Base-by-base conservation (phyloP, 2,797 vertebrate genomes). In the Oreochromis mossambicus region DNA sequence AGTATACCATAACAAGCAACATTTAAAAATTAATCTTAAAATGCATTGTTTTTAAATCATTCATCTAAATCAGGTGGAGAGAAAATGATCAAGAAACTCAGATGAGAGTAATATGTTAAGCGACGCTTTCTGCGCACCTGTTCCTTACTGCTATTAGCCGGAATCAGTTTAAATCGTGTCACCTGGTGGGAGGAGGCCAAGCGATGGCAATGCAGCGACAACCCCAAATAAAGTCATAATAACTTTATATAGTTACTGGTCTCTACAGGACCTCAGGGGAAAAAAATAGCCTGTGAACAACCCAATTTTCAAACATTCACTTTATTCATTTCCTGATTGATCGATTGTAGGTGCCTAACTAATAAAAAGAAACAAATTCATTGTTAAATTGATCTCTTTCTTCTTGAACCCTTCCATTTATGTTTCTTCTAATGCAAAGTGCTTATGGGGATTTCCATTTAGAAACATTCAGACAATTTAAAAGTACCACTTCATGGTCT, bases 141-240 rank as follows among this genome's bases (percentile, higher is more conserved):
- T 66, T 3, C 2, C 24, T 29, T 41, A 13, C 32, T 36, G 19
- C 11, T 63, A 87, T 82, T 46, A 17, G 21, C 19, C 2, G 50
- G 43, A 21, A 81, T 87, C 32, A 58, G 38, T 38, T 88, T 76
- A 90, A 90, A 77, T 58, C 63, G 38, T 48, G 6, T 86, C 92
- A 93, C 80, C 92, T 92, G 92, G 76, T 80, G 36, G 80, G 66
- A 73, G 77, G 80, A 68, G 77, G 75, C 7, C 8, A n/a, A 12
- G 10, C 52, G 26, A 54, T 54, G 36, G 36, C 15, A 26, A 70
- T 48, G 24, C 43, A 48, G 68, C 21, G 10, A 29, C 43, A 5
- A 50, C 68, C 17, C 26, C 17, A 50, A 75, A 75, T 48, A 19
- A 48, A 12, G 0, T 32, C 43, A 43, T 15, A 43, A 68, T 68